Percentiles rank a stretch among this genome's conserved stretches.
Evolutionary conservation across 2,888 invertebrate genomes (phyloP).

Genomic region (Lampropteryx suffumata): DNA sequence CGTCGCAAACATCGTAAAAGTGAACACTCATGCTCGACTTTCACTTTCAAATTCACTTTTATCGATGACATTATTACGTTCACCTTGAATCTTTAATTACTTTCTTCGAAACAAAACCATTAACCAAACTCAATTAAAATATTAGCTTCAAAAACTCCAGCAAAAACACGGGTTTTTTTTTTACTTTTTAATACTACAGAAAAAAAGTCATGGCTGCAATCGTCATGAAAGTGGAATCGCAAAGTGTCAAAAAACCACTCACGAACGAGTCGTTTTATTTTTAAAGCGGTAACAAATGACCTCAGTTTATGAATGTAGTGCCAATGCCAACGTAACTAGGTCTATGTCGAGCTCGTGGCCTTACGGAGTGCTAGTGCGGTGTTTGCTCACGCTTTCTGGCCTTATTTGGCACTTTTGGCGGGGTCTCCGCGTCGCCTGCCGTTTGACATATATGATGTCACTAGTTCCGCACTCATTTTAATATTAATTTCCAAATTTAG

Average conservation of each 20-base stretch:
- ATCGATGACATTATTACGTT: constrained; percentile 30
- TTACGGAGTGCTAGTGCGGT: constrained; percentile 44
- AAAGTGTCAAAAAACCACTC: constrained; percentile 55
- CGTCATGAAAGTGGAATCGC: constrained; percentile 30
- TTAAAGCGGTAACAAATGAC: constrained; percentile 74
- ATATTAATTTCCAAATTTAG: too few relatives aligned
- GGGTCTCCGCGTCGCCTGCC: constrained; percentile 40
- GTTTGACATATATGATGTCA: constrained; percentile 23
- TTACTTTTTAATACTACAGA: background rate
- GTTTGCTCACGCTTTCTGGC: constrained; percentile 22
- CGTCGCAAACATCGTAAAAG: constrained; percentile 28
- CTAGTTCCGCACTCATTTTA: too few relatives aligned
- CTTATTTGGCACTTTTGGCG: constrained; percentile 31
- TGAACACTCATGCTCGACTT: constrained; percentile 30
- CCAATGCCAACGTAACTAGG: constrained; percentile 80
- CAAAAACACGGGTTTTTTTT: background rate
- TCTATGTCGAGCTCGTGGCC: constrained; percentile 77
- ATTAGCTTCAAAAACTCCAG: background rate
- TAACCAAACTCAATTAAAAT: constrained; percentile 21
- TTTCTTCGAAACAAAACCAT: constrained; percentile 23
- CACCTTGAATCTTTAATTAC: constrained; percentile 33
- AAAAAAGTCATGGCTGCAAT: constrained; percentile 8
- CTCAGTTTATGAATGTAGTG: constrained; percentile 80
- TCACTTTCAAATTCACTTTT: constrained; percentile 38
- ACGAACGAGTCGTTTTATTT: constrained; percentile 63